Base-by-base conservation (phyloP, 37 sponge, comb jelly and placozoan genomes). In the Axinella damicornis region DNA sequence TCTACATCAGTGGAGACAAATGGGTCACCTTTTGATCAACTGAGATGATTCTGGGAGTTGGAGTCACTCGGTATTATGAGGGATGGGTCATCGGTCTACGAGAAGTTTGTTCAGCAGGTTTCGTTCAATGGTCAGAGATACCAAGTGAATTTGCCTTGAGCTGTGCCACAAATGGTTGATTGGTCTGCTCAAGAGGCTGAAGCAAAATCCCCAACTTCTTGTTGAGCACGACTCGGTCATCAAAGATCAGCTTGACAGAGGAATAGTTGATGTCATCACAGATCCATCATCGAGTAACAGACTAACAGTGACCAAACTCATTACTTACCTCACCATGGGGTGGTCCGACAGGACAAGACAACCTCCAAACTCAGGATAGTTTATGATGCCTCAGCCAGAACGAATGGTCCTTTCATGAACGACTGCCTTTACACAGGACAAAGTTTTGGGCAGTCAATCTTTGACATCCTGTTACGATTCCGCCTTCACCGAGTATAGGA, bases 61-160 rank as follows among this genome's bases (percentile, higher is more conserved):
- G 58, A 57, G 28, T 33, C 81, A 21, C 32, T 68, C 34, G 54
- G 58, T 32, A 30, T 33, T 32, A 57, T 53, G 20, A 67, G 67
- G 31, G 2, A 80, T 39, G 69, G 46, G 63, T 16, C 74, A n/a
- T 72, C 83, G 2, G 73, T 82, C 22, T 71, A 82, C 40, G 61
- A 71, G 41, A 54, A 71, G 61, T 82, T 82, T 73, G 59, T 57
- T 17, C 35, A 71, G 25, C 31, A 25, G 5, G 34, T 82, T 22
- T 25, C 17, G 25, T 82, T 71, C 35, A 27, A 82, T 17, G 53
- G 62, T 28, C 37, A 73, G 28, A 58, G 83, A 71, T 82, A 82
- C 73, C 59, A 73, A 20, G 83, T 71, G 24, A 41, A 62, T 58
- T 61, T 82, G 24, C 83, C 71, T 55, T 82, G 83, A 73, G 71